Conservation (phyloP, 2,113 vertebrate species). For the Morone saxatilis region DNA sequence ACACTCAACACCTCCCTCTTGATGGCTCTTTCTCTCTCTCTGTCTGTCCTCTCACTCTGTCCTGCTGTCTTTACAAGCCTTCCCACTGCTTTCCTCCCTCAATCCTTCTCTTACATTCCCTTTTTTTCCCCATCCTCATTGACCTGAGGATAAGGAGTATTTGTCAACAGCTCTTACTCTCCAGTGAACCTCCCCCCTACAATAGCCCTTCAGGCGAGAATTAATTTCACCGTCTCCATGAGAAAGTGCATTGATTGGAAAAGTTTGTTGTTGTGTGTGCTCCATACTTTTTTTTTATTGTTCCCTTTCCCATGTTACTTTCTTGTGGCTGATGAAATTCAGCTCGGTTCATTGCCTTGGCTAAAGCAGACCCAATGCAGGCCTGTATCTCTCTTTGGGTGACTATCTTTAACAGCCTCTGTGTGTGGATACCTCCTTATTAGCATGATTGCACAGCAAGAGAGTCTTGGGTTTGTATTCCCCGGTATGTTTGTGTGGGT, state of each 20-base stretch:
- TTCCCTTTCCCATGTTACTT: slow-evolving; percentile 38
- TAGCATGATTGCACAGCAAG: too few relatives aligned
- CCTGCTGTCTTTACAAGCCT: neutral
- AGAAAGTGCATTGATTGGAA: slow-evolving; percentile 70
- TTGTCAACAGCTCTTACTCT: slow-evolving; percentile 76
- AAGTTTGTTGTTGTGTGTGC: slow-evolving; percentile 67
- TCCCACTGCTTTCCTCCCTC: slow-evolving; percentile 13
- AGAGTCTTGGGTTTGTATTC: too few relatives aligned
- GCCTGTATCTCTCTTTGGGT: slow-evolving; percentile 28
- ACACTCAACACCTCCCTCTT: slow-evolving; percentile 40
- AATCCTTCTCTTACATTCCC: slow-evolving; percentile 8
- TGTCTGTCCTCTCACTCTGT: neutral
- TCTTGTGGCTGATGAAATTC: slow-evolving; percentile 54
- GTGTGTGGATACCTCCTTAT: slow-evolving; percentile 15
- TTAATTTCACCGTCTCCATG: slow-evolving; percentile 67
- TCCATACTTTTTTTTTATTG: slow-evolving; percentile 56
- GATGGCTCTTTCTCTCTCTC: slow-evolving; percentile 2
- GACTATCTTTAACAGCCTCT: slow-evolving; percentile 23
- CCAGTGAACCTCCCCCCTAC: slow-evolving; percentile 29
- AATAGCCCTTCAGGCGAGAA: slow-evolving; percentile 59
- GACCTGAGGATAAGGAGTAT: slow-evolving; percentile 69
- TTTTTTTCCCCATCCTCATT: slow-evolving; percentile 46
- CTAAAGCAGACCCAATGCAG: slow-evolving; percentile 39
- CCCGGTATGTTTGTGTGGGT: too few relatives aligned
- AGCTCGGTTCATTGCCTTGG: slow-evolving; percentile 46